Conservation (phyloP, 2,888 invertebrate genomes). For the Xanthia icteritia region DNA sequence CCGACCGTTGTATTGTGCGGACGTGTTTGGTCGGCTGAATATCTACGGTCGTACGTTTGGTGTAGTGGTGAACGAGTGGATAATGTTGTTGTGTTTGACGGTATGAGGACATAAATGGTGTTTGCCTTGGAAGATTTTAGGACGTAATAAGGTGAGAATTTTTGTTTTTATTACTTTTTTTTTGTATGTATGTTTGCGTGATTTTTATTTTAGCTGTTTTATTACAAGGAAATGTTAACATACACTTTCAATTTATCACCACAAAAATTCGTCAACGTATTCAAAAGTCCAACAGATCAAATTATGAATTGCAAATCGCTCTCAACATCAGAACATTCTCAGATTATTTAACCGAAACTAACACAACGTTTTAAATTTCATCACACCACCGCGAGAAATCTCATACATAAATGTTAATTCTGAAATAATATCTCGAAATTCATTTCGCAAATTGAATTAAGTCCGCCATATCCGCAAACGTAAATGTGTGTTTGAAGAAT, state of each 20-base stretch:
- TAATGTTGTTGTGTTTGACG: constrained; percentile 68
- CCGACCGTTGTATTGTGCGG: constrained; percentile 69
- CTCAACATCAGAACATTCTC: constrained; percentile 3
- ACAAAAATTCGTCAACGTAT: fast-evolving
- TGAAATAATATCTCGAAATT: constrained; percentile 54
- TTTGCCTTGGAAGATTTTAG: constrained; percentile 53
- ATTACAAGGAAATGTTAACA: not conserved
- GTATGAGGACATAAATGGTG: constrained; percentile 71
- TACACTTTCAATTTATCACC: not conserved
- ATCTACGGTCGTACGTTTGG: constrained; percentile 68
- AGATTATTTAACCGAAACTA: constrained; percentile 15
- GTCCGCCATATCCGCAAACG: constrained; percentile 54
- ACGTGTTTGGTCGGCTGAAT: constrained; percentile 61
- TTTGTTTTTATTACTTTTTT: not conserved
- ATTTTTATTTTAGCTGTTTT: not conserved
- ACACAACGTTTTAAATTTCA: constrained; percentile 34
- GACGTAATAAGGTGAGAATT: constrained; percentile 58
- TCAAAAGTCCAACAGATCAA: not conserved
- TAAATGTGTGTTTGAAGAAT: constrained; percentile 66
- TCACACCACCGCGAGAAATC: constrained; percentile 26
- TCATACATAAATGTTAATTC: constrained; percentile 48
- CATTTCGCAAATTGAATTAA: constrained; percentile 61
- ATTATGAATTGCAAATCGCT: constrained; percentile 3
- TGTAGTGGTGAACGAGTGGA: constrained; percentile 76
- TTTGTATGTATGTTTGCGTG: not conserved